phyloP scores from a whole-genome alignment of 2,113 vertebrate species.

The Sturnus vulgaris region DNA sequence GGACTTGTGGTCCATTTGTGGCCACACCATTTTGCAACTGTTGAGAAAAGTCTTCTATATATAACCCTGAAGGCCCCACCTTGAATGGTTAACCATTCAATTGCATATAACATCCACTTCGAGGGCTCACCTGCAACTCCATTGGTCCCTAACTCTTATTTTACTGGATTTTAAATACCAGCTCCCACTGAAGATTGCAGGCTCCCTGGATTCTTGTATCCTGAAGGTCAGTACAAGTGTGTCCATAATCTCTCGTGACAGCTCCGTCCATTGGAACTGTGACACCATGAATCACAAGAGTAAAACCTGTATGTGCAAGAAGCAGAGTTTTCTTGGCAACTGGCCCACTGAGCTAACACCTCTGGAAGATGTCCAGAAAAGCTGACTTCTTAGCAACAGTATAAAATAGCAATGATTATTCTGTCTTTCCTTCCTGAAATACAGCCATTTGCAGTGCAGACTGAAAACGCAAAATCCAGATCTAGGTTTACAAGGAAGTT shows the following conservation, averaged over 20 bases:
- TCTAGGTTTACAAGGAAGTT: background rate
- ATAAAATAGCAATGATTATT: background rate
- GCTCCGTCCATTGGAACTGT: background rate
- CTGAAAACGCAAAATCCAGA: background rate
- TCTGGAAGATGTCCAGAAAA: slow-evolving; percentile 8
- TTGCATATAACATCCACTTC: background rate
- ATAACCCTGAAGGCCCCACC: background rate
- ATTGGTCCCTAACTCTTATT: background rate
- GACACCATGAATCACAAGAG: background rate
- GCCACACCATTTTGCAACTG: background rate
- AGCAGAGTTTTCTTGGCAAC: slow-evolving; percentile 1
- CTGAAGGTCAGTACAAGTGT: background rate
- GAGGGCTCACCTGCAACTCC: background rate
- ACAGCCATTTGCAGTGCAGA: background rate
- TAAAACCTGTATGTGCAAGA: background rate
- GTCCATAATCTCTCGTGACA: background rate
- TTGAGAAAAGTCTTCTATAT: background rate
- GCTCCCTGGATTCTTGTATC: background rate
- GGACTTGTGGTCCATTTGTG: background rate
- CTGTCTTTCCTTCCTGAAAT: background rate
- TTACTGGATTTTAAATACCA: background rate
- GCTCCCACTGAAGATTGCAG: background rate
- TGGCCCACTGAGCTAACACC: background rate
- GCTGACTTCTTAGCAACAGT: background rate
- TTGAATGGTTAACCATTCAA: background rate